Conservation (phyloP, 2,113 vertebrate genomes). For the Bubo blakistoni region DNA sequence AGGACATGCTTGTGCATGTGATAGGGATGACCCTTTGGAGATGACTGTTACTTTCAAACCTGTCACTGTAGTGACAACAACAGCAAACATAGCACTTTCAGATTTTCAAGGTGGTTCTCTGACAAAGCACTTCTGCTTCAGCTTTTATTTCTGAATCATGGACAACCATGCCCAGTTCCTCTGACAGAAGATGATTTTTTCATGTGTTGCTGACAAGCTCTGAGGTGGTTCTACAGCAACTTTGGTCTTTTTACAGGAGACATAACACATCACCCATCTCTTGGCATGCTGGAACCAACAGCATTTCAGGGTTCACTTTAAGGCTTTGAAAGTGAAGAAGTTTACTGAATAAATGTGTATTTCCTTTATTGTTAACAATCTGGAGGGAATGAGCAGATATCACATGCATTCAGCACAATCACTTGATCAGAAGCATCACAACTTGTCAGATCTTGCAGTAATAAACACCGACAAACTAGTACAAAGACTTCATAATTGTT, state of each 20-base stretch:
- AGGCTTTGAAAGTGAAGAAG: neutral
- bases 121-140: neutral
- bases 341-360: neutral
- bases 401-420: neutral
- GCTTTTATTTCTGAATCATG: neutral
- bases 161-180: neutral
- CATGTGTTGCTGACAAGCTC: neutral
- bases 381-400: neutral
- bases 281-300: neutral
- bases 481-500: neutral
- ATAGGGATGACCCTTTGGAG: neutral
- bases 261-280: neutral
- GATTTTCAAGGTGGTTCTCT: neutral
- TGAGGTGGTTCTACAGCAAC: neutral
- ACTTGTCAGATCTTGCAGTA: neutral
- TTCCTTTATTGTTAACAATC: neutral
- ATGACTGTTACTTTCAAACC: neutral
- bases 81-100: neutral
- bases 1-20: rapidly evolving
- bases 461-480: neutral
- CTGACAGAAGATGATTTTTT: neutral
- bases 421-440: neutral
- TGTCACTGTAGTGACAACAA: neutral
- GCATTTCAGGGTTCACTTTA: neutral
- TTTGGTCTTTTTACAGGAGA: neutral